Conservation (phyloP, 2,888 invertebrate species). For the Scaeva pyrastri region DNA sequence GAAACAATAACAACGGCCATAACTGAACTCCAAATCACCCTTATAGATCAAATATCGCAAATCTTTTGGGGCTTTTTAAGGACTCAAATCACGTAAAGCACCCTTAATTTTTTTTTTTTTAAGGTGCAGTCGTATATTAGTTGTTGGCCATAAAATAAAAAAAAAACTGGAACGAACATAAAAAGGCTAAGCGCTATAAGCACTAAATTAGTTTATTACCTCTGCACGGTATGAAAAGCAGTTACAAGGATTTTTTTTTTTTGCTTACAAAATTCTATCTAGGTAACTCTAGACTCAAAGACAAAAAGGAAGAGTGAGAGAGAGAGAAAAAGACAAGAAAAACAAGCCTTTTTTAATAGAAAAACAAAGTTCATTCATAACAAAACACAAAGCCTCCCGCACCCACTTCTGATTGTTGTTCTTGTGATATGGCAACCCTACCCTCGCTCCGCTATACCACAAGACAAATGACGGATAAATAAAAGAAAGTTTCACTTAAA, state of each 20-base stretch:
- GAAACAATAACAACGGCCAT: conserved; percentile 49
- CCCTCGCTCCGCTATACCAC: background rate
- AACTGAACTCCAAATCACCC: conserved; percentile 49
- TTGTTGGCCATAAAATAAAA: conserved; percentile 30
- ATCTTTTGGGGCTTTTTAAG: conserved; percentile 65
- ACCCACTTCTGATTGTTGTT: background rate
- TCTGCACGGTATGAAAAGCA: conserved; percentile 62
- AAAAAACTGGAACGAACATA: conserved; percentile 61
- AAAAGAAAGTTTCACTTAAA: conserved; percentile 72
- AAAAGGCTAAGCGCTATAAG: conserved; percentile 36
- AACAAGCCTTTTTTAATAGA: conserved; percentile 47
- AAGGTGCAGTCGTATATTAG: background rate
- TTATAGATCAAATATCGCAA: conserved; percentile 67
- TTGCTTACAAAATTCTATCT: conserved; percentile 50
- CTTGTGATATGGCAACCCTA: background rate
- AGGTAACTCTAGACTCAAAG: background rate
- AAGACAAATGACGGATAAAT: conserved; percentile 64
- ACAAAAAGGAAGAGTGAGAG: no score
- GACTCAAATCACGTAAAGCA: conserved; percentile 69
- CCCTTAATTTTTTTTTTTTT: conserved; percentile 19
- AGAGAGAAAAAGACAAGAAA: conserved; percentile 46
- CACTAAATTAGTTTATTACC: conserved; percentile 73
- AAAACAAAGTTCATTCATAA: conserved; percentile 18
- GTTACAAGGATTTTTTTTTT: conserved; percentile 43
- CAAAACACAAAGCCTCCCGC: background rate